phyloP scores from a whole-genome alignment of 2,888 invertebrate species.

The Caenorhabditis parvicauda region DNA sequence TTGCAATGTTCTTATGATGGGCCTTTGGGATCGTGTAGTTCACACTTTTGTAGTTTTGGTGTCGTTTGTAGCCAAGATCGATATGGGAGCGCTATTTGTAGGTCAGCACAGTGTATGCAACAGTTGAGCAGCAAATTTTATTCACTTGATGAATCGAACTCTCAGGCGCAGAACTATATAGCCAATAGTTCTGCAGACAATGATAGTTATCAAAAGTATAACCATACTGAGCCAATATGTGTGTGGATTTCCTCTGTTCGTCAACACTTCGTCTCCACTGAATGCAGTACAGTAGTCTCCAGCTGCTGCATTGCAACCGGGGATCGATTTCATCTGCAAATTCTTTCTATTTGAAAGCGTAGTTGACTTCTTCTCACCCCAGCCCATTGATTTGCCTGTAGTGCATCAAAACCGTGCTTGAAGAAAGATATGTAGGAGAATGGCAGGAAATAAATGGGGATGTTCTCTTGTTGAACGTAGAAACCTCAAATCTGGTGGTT shows the following conservation, averaged over 20 bases:
- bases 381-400: conserved; percentile 50
- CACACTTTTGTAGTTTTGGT: too few relatives aligned
- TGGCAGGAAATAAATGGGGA: conserved; percentile 40
- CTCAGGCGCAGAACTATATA: too few relatives aligned
- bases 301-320: conserved; percentile 10
- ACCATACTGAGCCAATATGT: too few relatives aligned
- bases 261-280: conserved; percentile 26
- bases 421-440: conserved; percentile 51
- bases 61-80: too few relatives aligned
- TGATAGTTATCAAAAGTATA: too few relatives aligned
- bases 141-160: too few relatives aligned
- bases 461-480: conserved; percentile 46
- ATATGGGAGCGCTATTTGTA: too few relatives aligned
- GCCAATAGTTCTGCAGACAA: too few relatives aligned
- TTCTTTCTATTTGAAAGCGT: neutral
- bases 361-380: conserved; percentile 7
- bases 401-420: conserved; percentile 50
- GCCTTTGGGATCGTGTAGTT: too few relatives aligned
- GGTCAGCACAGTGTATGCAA: too few relatives aligned
- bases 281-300: conserved; percentile 32
- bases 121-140: too few relatives aligned
- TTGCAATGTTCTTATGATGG: too few relatives aligned
- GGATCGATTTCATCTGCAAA: conserved; percentile 7
- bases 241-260: conserved; percentile 35
- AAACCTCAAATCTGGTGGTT: conserved; percentile 26